These are phyloP conservation scores for Chauna torquata DNA, from an alignment of 2,113 vertebrate species.

Conservation along the genomic window DNA sequence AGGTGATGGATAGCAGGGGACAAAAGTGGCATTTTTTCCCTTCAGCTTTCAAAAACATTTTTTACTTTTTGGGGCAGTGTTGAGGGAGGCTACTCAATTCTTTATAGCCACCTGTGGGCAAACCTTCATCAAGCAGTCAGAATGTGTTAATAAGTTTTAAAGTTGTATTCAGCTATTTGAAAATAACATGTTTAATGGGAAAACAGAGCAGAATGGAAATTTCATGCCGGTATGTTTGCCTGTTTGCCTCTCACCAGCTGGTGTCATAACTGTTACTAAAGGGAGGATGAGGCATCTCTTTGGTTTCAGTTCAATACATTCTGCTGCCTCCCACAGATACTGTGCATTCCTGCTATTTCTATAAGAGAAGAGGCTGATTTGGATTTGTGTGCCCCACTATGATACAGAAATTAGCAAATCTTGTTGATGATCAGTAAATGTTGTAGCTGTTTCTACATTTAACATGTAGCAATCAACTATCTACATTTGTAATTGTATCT, in stretches of 20 bases:
- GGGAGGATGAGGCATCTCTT: not conserved
- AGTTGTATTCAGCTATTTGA: not conserved
- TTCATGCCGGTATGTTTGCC: accelerated
- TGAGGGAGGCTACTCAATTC: not conserved
- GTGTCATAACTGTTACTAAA: not conserved
- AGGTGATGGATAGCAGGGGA: accelerated
- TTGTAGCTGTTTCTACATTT: not conserved
- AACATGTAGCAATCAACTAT: accelerated
- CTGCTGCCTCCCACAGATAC: not conserved
- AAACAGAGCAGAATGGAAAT: not conserved
- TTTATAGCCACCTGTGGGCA: not conserved
- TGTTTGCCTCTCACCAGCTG: not conserved
- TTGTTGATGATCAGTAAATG: not conserved
- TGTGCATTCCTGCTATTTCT: accelerated
- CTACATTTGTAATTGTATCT: accelerated
- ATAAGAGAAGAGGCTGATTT: not conserved
- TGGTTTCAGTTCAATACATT: accelerated
- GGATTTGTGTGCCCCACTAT: not conserved
- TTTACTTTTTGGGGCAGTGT: no score
- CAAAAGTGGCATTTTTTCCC: accelerated
- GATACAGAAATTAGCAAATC: not conserved
- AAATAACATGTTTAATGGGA: accelerated
- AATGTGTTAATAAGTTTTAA: not conserved
- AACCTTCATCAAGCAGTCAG: not conserved
- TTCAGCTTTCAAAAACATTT: not conserved